phyloP scores from a whole-genome alignment of 1,140 invertebrate species.

The Tribolium castaneum region DNA sequence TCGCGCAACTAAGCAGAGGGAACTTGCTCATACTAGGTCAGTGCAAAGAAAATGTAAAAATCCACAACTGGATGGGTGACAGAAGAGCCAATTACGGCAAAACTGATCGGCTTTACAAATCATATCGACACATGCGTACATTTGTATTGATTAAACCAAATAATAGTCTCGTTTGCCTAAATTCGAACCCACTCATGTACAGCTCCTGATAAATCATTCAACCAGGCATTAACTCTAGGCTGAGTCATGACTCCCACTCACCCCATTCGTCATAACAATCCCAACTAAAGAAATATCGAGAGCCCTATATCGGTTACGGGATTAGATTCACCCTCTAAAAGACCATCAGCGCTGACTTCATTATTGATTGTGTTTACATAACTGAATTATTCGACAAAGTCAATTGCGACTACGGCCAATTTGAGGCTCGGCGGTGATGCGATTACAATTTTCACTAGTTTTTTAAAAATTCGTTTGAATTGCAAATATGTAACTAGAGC shows the following conservation, averaged over 20 bases:
- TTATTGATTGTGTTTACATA: conserved; percentile 21
- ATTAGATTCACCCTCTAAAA: not conserved
- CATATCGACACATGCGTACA: not conserved
- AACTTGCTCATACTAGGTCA: too few relatives aligned
- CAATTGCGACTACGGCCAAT: not conserved
- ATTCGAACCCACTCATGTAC: conserved; percentile 2
- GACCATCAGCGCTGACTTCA: conserved; percentile 1
- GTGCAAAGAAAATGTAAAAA: too few relatives aligned
- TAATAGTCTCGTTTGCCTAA: conserved; percentile 21
- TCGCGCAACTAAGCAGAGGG: too few relatives aligned
- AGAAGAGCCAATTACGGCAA: not conserved
- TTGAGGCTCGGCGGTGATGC: not conserved
- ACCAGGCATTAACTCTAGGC: not conserved
- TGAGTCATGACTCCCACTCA: conserved; percentile 18
- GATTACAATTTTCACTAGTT: not conserved
- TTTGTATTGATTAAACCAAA: conserved; percentile 22
- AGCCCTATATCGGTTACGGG: not conserved
- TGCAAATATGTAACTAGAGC: conserved; percentile 1
- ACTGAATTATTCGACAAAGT: not conserved
- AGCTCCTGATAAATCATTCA: conserved; percentile 28
- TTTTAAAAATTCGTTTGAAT: not conserved
- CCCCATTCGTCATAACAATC: conserved; percentile 4
- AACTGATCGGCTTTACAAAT: too few relatives aligned
- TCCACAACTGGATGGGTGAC: too few relatives aligned
- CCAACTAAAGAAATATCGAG: not conserved